These are phyloP conservation scores for Athene cunicularia DNA, from an alignment of 2,113 vertebrate genomes.

Conservation along the genomic window DNA sequence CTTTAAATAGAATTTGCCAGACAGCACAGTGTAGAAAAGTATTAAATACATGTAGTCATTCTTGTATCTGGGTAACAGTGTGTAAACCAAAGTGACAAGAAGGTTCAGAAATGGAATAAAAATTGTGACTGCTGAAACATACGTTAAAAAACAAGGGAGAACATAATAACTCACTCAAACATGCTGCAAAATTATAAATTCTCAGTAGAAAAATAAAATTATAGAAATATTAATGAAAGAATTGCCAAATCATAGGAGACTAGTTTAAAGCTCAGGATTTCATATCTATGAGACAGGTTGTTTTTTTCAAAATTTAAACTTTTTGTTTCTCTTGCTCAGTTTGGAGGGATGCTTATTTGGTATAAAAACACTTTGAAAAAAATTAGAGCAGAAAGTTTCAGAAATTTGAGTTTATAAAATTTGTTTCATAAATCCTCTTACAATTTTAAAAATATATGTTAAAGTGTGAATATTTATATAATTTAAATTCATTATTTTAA, in stretches of 20 bases:
- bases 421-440: background rate
- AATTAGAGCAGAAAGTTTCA: background rate
- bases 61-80: background rate
- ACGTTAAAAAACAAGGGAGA: background rate
- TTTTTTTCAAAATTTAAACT: background rate
- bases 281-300: background rate
- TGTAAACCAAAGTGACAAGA: background rate
- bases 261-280: background rate
- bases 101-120: background rate
- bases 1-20: background rate
- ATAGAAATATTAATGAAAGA: background rate
- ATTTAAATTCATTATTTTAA: background rate
- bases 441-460: background rate
- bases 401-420: background rate
- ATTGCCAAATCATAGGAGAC: background rate
- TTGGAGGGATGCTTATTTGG: rapidly evolving
- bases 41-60: background rate
- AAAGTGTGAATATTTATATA: background rate
- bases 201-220: background rate
- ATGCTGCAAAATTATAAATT: background rate
- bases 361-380: background rate
- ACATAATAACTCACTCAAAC: background rate
- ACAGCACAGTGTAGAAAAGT: background rate
- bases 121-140: background rate
- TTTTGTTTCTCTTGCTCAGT: background rate